These are phyloP conservation scores for Tachina grossa DNA, from an alignment of 2,888 invertebrate genomes.

Conservation along the genomic window DNA sequence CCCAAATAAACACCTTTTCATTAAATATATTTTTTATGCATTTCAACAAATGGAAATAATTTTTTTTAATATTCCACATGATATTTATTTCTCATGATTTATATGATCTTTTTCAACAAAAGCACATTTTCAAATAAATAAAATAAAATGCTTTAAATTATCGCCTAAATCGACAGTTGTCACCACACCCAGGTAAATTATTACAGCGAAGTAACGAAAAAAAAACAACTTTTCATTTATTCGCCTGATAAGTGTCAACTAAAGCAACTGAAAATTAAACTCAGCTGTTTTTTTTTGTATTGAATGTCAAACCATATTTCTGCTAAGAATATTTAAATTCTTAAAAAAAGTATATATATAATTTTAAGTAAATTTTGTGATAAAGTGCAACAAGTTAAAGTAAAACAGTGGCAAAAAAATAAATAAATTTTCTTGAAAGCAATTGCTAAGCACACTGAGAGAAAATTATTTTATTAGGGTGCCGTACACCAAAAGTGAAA, in stretches of 20 bases:
- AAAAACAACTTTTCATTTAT: conserved; percentile 61
- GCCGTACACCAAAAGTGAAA: no score
- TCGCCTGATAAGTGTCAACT: conserved; percentile 16
- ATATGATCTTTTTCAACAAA: conserved; percentile 17
- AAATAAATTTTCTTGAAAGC: neutral
- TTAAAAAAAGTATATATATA: neutral
- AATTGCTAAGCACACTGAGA: conserved; percentile 16
- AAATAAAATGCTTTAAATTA: conserved; percentile 33
- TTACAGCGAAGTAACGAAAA: conserved; percentile 16
- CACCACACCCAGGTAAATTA: conserved; percentile 44
- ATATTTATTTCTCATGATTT: conserved; percentile 38
- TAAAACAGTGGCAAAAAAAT: neutral
- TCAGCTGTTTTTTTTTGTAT: conserved; percentile 1
- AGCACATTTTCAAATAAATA: conserved; percentile 42
- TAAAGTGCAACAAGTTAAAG: conserved; percentile 1
- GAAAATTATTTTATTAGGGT: neutral
- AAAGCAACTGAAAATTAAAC: conserved; percentile 9
- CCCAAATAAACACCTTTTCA: conserved; percentile 31
- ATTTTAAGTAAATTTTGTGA: neutral
- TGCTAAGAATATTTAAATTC: conserved; percentile 16
- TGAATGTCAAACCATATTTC: conserved; percentile 29
- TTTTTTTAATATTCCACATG: neutral
- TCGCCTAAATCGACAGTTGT: conserved; percentile 36
- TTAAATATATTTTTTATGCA: conserved; percentile 1
- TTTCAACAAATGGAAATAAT: neutral